Conservation (phyloP, 1,140 invertebrate species). For the Diploscapter pachys region DNA sequence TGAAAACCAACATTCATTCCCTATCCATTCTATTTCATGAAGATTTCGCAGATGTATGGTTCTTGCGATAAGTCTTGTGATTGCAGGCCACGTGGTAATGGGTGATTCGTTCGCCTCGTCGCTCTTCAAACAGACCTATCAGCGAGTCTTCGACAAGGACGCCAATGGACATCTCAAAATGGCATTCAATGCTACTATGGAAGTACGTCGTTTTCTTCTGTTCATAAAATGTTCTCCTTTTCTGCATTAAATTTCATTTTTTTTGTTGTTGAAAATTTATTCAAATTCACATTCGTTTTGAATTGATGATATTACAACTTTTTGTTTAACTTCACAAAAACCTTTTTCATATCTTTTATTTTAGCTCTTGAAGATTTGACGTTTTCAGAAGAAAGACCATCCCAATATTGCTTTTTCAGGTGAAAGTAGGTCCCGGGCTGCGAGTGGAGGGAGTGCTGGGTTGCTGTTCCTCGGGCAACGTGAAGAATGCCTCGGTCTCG, state of each 20-base stretch:
- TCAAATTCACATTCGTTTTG: neutral
- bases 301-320: neutral
- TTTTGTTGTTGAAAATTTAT: constrained; percentile 13
- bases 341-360: too few relatives aligned
- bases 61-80: neutral
- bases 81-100: constrained; percentile 95
- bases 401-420: constrained; percentile 41
- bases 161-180: constrained; percentile 88
- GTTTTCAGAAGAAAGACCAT: neutral
- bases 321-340: too few relatives aligned
- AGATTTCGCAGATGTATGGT: too few relatives aligned
- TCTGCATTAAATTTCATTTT: constrained; percentile 23
- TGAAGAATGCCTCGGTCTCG: constrained; percentile 70
- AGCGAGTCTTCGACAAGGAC: constrained; percentile 90
- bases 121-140: constrained; percentile 97
- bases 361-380: neutral
- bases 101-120: constrained; percentile 98
- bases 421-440: constrained; percentile 66
- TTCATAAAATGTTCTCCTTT: neutral
- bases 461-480: constrained; percentile 72
- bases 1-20: too few relatives aligned
- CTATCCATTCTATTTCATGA: too few relatives aligned
- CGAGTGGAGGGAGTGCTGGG: constrained; percentile 89
- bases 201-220: constrained; percentile 66
- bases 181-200: constrained; percentile 93